Conservation (phyloP, 23 tunicate species). For the Clavelina lepadiformis region DNA sequence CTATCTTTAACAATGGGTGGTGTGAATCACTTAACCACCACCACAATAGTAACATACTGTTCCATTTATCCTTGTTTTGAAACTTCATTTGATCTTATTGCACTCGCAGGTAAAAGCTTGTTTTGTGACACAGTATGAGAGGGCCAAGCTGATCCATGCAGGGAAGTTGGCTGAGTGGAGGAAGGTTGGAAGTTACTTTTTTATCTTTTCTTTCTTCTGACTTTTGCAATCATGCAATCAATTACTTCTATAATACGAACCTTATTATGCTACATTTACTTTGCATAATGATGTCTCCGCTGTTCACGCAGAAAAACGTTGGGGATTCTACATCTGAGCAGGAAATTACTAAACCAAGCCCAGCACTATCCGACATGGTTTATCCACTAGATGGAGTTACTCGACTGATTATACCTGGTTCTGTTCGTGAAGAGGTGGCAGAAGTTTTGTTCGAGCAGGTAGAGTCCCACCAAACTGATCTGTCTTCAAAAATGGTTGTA, state of each 20-base stretch:
- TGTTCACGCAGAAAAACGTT: neutral
- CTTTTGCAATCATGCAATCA: too few species aligned
- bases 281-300: too few species aligned
- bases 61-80: too few species aligned
- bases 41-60: too few species aligned
- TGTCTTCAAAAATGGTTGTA: too few species aligned
- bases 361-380: slow-evolving; percentile 52
- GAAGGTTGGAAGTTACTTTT: neutral
- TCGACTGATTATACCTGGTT: slow-evolving; percentile 56
- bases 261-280: too few species aligned
- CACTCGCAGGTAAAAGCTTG: slow-evolving; percentile 78
- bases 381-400: slow-evolving; percentile 60
- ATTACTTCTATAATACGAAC: too few species aligned
- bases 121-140: slow-evolving; percentile 61
- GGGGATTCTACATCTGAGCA: neutral
- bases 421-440: slow-evolving; percentile 58
- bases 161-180: slow-evolving; percentile 27
- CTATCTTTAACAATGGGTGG: too few species aligned
- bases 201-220: too few species aligned
- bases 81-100: neutral
- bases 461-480: too few species aligned
- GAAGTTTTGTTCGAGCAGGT: slow-evolving; percentile 92
- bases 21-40: too few species aligned
- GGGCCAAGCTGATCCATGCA: slow-evolving; percentile 65
- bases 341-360: neutral